Percentiles rank a stretch among this genome's conserved stretches.
These are phyloP conservation scores for Heterodera schachtii DNA, from an alignment of 1,140 invertebrate genomes.

Conservation along the genomic window DNA sequence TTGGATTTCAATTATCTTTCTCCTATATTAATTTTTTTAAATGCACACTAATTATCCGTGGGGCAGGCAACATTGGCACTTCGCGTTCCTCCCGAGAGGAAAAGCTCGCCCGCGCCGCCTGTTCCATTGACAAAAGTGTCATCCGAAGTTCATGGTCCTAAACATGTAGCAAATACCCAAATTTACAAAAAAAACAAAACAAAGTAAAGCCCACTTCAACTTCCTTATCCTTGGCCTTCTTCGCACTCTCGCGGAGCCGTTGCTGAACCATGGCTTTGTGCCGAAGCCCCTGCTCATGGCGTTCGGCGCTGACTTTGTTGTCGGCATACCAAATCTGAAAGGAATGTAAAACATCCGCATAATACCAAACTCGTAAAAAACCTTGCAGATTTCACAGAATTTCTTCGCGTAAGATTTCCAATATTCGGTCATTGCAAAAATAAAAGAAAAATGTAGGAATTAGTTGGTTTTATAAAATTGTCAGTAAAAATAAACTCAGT, in stretches of 20 bases:
- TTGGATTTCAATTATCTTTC: too few relatives aligned
- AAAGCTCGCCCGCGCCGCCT: constrained; percentile 30
- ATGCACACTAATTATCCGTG: neutral
- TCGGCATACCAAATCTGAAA: constrained; percentile 83
- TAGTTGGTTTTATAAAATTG: too few relatives aligned
- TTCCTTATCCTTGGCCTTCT: constrained; percentile 46
- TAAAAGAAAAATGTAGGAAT: neutral
- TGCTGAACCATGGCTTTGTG: constrained; percentile 92
- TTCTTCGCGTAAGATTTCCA: constrained; percentile 95
- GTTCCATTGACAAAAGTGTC: constrained; percentile 45
- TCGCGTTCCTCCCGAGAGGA: constrained; percentile 18
- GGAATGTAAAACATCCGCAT: neutral
- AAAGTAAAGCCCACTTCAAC: constrained; percentile 23
- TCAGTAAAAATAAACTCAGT: too few relatives aligned
- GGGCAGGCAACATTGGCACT: neutral
- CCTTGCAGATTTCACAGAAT: constrained; percentile 95
- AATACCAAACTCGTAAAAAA: neutral
- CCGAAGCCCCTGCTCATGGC: constrained; percentile 88
- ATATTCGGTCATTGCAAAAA: constrained; percentile 78
- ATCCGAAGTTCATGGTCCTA: constrained; percentile 26
- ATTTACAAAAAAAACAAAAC: neutral
- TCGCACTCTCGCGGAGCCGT: constrained; percentile 77
- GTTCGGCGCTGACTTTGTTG: constrained; percentile 92
- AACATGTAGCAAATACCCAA: constrained; percentile 10
- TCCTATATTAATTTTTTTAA: too few relatives aligned